Base-by-base conservation (phyloP, 2,888 invertebrate genomes). In the Silvanus unidentatus region DNA sequence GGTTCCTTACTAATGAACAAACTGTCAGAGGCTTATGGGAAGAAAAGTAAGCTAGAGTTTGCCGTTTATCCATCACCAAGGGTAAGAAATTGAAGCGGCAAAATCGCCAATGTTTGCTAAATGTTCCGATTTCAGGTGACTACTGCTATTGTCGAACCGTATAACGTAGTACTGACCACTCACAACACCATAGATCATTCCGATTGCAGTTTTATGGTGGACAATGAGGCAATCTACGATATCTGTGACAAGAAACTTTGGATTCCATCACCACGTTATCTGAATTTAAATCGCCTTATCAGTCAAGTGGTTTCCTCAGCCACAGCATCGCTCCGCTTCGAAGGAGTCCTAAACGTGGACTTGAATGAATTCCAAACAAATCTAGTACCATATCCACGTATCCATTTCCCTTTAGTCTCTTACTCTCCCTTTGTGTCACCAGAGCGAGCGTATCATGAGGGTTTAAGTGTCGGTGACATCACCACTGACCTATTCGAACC, bases 211-310 rank as follows among this genome's bases (percentile, higher is more conserved):
- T 95, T 95, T 68, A 89, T 93, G 86, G 89, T 92, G 13, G 95
- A 95, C 75, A 95, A 95, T 62, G 93, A 95, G 68, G 94, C 95
- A n/a, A 85, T 94, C 61, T 92, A 93, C 69, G 92, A 94, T 64
- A 93, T 95, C 59, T 94, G 94, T 72, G 78, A 88, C 45, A 79
- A 86, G 49, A 87, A 87, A 60, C 76, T 96, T 40, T 84, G 85
- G 56, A 89, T 94, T 49, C 86, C 86, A 62, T 75, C 90, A 35
- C 92, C 92, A 0, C 82, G 87, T 2, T 92, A 91, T 66, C 82
- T 84, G 34, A 91, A 91, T 69, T 74, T 93, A 48, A 93, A 93
- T 69, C 77, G 91, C 42, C 77, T 93, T 22, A 89, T 92, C 54
- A 88, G 89, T 55, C 86, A 87, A 70, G 77, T 87, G 43, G 89